Evolutionary conservation across 2,797 vertebrate genomes (phyloP).

Genomic region (Chaenodraco wilsoni): DNA sequence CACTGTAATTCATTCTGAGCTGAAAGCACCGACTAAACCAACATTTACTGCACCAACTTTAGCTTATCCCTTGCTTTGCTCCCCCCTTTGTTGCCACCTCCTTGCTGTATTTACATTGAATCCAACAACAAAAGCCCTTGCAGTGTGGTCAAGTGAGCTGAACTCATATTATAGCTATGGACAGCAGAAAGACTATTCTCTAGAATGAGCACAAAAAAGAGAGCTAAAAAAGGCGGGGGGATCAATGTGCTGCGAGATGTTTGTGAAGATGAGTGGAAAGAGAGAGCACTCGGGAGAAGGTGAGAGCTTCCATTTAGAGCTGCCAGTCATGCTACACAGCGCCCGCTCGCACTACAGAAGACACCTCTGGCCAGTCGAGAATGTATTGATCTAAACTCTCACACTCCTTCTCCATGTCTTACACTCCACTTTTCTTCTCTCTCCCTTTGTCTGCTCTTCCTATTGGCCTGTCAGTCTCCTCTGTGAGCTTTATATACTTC

Average conservation of each 20-base stretch:
- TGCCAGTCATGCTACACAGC: conserved; percentile 74
- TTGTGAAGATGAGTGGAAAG: conserved; percentile 75
- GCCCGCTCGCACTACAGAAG: conserved; percentile 65
- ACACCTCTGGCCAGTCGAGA: conserved; percentile 67
- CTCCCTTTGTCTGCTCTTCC: conserved; percentile 33
- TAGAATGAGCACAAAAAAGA: conserved; percentile 32
- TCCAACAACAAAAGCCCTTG: conserved; percentile 27
- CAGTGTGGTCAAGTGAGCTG: conserved; percentile 8
- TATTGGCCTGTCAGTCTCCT: conserved; percentile 46
- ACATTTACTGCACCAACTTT: conserved; percentile 13
- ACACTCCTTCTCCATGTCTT: conserved; percentile 42
- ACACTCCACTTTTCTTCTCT: conserved; percentile 44
- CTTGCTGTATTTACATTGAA: conserved; percentile 19
- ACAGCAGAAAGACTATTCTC: conserved; percentile 29
- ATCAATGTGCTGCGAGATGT: conserved; percentile 77
- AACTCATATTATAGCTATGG: conserved; percentile 20
- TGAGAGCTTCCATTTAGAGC: conserved; percentile 82
- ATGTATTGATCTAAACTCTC: conserved; percentile 74
- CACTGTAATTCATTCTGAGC: conserved; percentile 47
- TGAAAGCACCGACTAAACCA: conserved; percentile 18
- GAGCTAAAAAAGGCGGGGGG: conserved; percentile 45
- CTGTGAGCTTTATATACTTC: conserved; percentile 36
- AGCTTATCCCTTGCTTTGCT: neutral
- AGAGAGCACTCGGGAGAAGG: conserved; percentile 65
- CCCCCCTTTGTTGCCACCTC: neutral